These are phyloP conservation scores for Aegypius monachus DNA, from an alignment of 2,113 vertebrate genomes.

Conservation along the genomic window DNA sequence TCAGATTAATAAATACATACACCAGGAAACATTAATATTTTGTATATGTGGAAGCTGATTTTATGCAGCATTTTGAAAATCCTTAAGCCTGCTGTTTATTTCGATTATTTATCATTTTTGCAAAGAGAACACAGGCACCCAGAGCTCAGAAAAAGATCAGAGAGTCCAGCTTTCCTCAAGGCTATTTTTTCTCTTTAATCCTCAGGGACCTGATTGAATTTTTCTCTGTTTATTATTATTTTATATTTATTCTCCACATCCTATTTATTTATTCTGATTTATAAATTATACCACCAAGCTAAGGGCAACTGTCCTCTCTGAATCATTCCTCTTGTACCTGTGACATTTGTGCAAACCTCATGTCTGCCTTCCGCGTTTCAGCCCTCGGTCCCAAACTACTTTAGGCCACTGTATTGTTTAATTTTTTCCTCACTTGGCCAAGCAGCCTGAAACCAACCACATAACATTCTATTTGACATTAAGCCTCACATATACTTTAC, in stretches of 20 bases:
- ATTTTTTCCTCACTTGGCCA: slow-evolving; percentile 3
- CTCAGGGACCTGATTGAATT: neutral
- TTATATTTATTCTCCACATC: neutral
- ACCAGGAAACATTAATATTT: neutral
- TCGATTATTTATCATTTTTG: slow-evolving; percentile 39
- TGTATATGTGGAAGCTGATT: neutral
- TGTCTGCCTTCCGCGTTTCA: neutral
- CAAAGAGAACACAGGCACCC: neutral
- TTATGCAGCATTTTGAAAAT: slow-evolving; percentile 8
- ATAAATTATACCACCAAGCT: neutral
- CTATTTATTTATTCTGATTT: slow-evolving; percentile 15
- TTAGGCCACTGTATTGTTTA: neutral
- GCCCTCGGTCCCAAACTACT: neutral
- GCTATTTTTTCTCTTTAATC: slow-evolving; percentile 11
- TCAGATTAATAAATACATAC: neutral
- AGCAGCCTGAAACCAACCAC: neutral
- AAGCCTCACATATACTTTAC: neutral
- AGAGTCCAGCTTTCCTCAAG: neutral
- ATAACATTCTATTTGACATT: slow-evolving; percentile 15
- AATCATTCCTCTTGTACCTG: neutral
- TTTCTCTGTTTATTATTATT: neutral
- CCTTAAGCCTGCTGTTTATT: slow-evolving; percentile 5
- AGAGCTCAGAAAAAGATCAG: slow-evolving; percentile 20
- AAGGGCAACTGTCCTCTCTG: neutral
- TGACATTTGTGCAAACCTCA: neutral